A percentile compares a stretch with the other conserved stretches of the same genome.
These are phyloP conservation scores for Cheilosia vernalis DNA, from an alignment of 2,888 invertebrate genomes.

Conservation along the genomic window DNA sequence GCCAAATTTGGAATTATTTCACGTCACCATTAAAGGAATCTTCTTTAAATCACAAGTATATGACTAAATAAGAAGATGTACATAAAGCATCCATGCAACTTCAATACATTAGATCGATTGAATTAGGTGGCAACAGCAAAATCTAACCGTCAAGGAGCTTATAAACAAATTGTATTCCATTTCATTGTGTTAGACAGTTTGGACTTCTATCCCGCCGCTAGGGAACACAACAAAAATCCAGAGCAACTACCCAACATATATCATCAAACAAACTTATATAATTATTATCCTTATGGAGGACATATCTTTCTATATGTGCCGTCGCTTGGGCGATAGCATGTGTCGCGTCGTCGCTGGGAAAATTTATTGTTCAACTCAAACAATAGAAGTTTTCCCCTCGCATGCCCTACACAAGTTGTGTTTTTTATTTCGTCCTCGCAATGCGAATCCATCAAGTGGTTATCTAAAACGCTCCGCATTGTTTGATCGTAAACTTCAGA, in stretches of 20 bases:
- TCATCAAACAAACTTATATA: slow-evolving; percentile 68
- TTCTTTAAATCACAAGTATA: too few species aligned
- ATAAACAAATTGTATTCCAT: neutral
- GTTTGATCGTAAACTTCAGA: slow-evolving; percentile 25
- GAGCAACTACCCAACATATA: slow-evolving; percentile 38
- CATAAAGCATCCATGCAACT: too few species aligned
- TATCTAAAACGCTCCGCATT: slow-evolving; percentile 32
- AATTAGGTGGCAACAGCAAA: too few species aligned
- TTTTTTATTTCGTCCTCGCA: slow-evolving; percentile 23
- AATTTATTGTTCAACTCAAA: slow-evolving; percentile 67
- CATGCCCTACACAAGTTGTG: neutral
- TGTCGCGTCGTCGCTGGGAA: slow-evolving; percentile 48
- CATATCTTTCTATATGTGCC: slow-evolving; percentile 50
- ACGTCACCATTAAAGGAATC: too few species aligned
- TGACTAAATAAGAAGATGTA: too few species aligned
- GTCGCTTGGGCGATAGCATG: slow-evolving; percentile 48
- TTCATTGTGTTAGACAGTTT: neutral
- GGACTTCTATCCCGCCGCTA: neutral
- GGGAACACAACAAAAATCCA: neutral
- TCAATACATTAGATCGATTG: too few species aligned
- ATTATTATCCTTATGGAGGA: slow-evolving; percentile 66
- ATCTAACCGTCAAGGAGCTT: too few species aligned
- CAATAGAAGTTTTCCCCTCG: slow-evolving; percentile 40
- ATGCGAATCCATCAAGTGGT: slow-evolving; percentile 66
- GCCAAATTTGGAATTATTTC: too few species aligned